Evolutionary conservation across 1,140 invertebrate genomes (phyloP).

Genomic region (Varroa destructor): DNA sequence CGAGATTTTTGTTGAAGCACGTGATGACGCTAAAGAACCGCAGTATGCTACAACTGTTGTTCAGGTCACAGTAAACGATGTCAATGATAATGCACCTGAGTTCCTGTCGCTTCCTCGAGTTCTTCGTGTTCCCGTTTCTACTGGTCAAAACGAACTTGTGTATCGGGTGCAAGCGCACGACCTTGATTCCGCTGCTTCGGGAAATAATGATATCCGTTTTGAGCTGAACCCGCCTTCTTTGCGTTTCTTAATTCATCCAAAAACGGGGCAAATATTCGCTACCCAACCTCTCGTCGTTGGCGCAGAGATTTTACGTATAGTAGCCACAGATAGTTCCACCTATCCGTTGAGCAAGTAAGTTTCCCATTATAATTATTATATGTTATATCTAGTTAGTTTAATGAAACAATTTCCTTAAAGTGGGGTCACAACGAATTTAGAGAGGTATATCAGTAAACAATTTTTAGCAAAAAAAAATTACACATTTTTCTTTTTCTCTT

Average conservation of each 20-base stretch:
- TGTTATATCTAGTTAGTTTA: too few relatives aligned
- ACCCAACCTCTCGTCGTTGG: slow-evolving; percentile 87
- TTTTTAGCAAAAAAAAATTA: too few relatives aligned
- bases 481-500: too few relatives aligned
- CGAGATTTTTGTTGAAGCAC: slow-evolving; percentile 78
- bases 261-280: slow-evolving; percentile 73
- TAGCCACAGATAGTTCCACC: slow-evolving; percentile 33
- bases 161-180: slow-evolving; percentile 75
- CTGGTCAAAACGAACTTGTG: slow-evolving; percentile 39
- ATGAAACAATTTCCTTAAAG: too few relatives aligned
- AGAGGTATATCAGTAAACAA: background rate
- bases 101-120: slow-evolving; percentile 55
- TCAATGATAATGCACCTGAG: slow-evolving; percentile 75
- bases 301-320: slow-evolving; percentile 35
- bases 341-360: slow-evolving; percentile 34
- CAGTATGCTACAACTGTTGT: slow-evolving; percentile 36
- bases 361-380: too few relatives aligned
- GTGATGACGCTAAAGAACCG: slow-evolving; percentile 39
- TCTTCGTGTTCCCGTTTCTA: slow-evolving; percentile 47
- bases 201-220: slow-evolving; percentile 58
- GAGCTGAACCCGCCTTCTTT: slow-evolving; percentile 47
- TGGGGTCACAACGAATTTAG: too few relatives aligned
- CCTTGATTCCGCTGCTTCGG: slow-evolving; percentile 69
- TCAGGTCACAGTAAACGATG: slow-evolving; percentile 69
- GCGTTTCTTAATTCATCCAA: slow-evolving; percentile 75